phyloP scores from a whole-genome alignment of 2,888 invertebrate species.

The Tanytarsus gracilentus region DNA sequence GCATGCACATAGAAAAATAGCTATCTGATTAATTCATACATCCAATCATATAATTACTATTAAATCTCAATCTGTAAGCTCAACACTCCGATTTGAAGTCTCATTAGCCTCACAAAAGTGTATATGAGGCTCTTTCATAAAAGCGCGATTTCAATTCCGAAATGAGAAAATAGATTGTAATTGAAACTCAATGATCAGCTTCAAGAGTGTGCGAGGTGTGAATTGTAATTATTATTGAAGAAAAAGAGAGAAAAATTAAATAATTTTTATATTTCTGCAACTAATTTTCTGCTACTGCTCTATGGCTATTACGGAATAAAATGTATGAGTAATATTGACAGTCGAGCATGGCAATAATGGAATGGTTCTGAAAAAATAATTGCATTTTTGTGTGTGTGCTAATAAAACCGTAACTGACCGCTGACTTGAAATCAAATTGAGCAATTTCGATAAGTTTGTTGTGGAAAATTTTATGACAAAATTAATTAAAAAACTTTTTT shows the following conservation, averaged over 20 bases:
- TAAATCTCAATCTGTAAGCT: constrained; percentile 3
- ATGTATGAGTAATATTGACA: too few species aligned
- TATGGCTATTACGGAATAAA: too few species aligned
- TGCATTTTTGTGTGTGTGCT: too few species aligned
- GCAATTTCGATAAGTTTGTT: too few species aligned
- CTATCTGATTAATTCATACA: neutral
- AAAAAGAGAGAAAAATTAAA: neutral
- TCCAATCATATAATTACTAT: neutral
- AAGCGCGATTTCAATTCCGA: neutral
- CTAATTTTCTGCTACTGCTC: neutral
- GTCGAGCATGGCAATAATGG: too few species aligned
- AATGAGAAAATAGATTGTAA: constrained; percentile 12
- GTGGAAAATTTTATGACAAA: too few species aligned
- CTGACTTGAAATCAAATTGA: too few species aligned
- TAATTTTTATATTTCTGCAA: neutral
- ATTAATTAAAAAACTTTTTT: too few species aligned
- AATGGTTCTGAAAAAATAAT: too few species aligned
- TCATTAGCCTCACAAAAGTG: constrained; percentile 14
- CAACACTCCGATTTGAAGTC: constrained; percentile 1
- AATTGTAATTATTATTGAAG: constrained; percentile 18
- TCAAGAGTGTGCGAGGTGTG: constrained; percentile 9
- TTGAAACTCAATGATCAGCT: constrained; percentile 15
- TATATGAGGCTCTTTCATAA: constrained; percentile 11
- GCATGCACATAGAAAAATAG: neutral
- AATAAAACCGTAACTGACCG: too few species aligned